Conservation (phyloP, 2,888 invertebrate species). For the Panzeria rudis region DNA sequence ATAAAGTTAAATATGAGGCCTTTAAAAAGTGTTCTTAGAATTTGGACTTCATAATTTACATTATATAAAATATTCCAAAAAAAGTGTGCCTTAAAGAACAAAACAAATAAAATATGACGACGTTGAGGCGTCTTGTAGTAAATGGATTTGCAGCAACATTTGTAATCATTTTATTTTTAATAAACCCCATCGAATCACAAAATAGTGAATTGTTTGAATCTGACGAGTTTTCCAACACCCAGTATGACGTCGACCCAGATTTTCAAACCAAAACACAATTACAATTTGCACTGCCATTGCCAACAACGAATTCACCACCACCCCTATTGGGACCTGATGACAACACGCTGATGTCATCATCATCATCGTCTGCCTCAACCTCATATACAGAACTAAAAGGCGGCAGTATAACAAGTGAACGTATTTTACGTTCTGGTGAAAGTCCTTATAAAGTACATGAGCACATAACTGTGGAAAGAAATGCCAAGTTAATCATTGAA, state of each 20-base stretch:
- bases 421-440: slow-evolving; percentile 81
- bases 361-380: slow-evolving; percentile 76
- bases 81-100: slow-evolving; percentile 48
- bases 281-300: slow-evolving; percentile 74
- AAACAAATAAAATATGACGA: slow-evolving; percentile 60
- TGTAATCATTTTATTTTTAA: slow-evolving; percentile 43
- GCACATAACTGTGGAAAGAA: slow-evolving; percentile 91
- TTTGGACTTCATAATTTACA: slow-evolving; percentile 33
- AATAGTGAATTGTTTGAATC: slow-evolving; percentile 69
- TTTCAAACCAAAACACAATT: slow-evolving; percentile 58
- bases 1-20: slow-evolving; percentile 59
- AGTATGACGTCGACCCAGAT: slow-evolving; percentile 71
- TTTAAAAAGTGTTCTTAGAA: slow-evolving; percentile 57
- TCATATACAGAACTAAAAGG: slow-evolving; percentile 81
- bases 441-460: slow-evolving; percentile 92
- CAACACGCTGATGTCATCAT: slow-evolving; percentile 74
- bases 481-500: slow-evolving; percentile 92
- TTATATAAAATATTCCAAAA: neutral
- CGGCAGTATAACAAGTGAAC: slow-evolving; percentile 82
- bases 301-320: slow-evolving; percentile 72
- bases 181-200: slow-evolving; percentile 56
- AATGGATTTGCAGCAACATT: slow-evolving; percentile 43
- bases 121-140: slow-evolving; percentile 51
- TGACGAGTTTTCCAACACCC: slow-evolving; percentile 72
- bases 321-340: slow-evolving; percentile 37